Conservation (phyloP, 2,113 vertebrate genomes). For the Scytalopus superciliaris region DNA sequence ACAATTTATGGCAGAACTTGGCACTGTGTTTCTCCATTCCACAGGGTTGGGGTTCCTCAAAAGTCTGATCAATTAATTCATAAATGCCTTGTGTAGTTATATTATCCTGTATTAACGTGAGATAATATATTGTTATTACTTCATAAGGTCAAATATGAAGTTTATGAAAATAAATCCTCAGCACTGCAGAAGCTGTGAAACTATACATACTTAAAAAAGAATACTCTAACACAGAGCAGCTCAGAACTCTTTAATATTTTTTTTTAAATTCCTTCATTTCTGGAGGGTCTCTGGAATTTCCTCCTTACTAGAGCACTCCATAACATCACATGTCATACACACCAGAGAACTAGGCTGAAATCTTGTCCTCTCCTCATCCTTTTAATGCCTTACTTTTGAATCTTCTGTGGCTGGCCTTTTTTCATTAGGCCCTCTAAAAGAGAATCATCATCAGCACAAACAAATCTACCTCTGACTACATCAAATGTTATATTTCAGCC, state of each 20-base stretch:
- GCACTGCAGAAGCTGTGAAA: not conserved
- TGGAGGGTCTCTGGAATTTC: not conserved
- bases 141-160: not conserved
- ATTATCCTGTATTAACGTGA: not conserved
- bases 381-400: not conserved
- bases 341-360: not conserved
- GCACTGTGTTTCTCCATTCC: not conserved
- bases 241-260: not conserved
- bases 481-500: not conserved
- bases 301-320: not conserved
- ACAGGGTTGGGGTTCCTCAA: not conserved
- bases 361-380: not conserved
- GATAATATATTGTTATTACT: not conserved
- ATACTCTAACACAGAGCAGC: not conserved
- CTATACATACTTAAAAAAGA: not conserved
- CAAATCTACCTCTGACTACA: not conserved
- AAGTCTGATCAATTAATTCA: not conserved
- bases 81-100: not conserved
- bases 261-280: not conserved
- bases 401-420: not conserved
- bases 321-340: accelerated
- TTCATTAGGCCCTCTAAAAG: not conserved
- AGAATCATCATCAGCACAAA: not conserved
- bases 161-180: not conserved
- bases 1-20: not conserved